Conservation (phyloP, 2,113 vertebrate species). For the Rostratula benghalensis region DNA sequence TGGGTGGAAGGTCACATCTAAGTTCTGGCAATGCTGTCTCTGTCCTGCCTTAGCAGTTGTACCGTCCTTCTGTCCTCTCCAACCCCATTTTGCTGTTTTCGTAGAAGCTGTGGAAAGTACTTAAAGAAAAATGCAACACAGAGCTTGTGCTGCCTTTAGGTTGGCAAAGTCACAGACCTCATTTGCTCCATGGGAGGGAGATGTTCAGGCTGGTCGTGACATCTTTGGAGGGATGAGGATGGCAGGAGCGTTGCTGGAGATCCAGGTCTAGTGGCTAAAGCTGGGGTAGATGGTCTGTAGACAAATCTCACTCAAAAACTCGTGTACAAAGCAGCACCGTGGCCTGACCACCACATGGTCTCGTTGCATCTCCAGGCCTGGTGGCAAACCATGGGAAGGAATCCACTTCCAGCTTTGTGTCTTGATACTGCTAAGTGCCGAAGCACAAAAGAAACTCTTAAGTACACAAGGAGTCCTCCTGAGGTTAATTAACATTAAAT, state of each 20-base stretch:
- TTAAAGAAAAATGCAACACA: background rate
- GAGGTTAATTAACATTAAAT: background rate
- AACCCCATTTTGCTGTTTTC: background rate
- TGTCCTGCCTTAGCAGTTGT: background rate
- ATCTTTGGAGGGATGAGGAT: background rate
- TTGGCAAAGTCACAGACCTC: background rate
- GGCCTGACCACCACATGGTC: accelerated
- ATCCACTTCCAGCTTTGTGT: background rate
- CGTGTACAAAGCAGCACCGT: accelerated
- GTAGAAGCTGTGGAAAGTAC: background rate
- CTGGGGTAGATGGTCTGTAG: background rate
- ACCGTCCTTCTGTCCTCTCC: background rate
- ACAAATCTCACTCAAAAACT: background rate
- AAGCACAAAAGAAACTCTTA: background rate
- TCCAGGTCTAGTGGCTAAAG: background rate
- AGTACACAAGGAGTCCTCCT: background rate
- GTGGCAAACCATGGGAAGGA: background rate
- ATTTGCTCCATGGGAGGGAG: accelerated
- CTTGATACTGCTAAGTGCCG: background rate
- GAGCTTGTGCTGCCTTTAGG: background rate
- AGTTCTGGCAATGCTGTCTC: background rate
- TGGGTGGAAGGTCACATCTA: background rate
- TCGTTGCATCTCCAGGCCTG: background rate
- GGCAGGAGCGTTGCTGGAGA: background rate
- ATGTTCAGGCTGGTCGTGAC: accelerated